Evolutionary conservation across 2,888 invertebrate genomes (phyloP).

Genomic region (Hirtodrosophila cameraria): DNA sequence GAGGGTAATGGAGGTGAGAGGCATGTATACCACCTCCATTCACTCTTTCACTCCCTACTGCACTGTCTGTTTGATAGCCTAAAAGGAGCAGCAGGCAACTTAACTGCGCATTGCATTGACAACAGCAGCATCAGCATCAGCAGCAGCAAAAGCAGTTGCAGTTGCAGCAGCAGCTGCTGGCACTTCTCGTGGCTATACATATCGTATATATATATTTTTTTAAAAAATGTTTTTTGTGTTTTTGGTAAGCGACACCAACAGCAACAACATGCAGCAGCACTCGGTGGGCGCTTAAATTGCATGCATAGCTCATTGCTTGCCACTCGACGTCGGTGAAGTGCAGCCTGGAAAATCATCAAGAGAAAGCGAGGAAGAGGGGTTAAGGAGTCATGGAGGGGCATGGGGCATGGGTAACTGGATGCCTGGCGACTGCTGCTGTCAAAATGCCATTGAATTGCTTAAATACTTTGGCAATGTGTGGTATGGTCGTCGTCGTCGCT

Average conservation of each 20-base stretch:
- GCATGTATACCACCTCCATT: not conserved
- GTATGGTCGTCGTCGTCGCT: conserved; percentile 35
- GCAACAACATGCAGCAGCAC: conserved; percentile 34
- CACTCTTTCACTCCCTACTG: conserved; percentile 1
- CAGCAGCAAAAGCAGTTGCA: conserved; percentile 27
- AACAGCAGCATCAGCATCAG: conserved; percentile 11
- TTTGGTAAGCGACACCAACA: conserved; percentile 20
- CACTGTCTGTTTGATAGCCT: conserved; percentile 64
- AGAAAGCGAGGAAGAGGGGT: not conserved
- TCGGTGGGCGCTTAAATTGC: conserved; percentile 68
- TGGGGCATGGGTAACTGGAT: not conserved
- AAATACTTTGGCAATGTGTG: conserved; percentile 68
- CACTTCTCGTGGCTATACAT: conserved; percentile 30
- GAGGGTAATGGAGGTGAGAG: conserved; percentile 44
- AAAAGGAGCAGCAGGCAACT: conserved; percentile 55
- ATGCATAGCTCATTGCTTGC: conserved; percentile 79
- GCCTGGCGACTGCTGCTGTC: conserved; percentile 50
- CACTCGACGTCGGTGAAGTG: conserved; percentile 71
- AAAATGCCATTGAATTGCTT: conserved; percentile 78
- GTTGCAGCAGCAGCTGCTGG: not conserved
- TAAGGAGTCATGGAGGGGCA: not conserved
- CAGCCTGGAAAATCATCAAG: conserved; percentile 34
- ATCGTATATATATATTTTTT: conserved; percentile 25
- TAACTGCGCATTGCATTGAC: conserved; percentile 42
- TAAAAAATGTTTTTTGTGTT: conserved; percentile 10